Base-by-base conservation (phyloP, 35 echinoderm and acorn worm species). In the Apostichopus japonicus region DNA sequence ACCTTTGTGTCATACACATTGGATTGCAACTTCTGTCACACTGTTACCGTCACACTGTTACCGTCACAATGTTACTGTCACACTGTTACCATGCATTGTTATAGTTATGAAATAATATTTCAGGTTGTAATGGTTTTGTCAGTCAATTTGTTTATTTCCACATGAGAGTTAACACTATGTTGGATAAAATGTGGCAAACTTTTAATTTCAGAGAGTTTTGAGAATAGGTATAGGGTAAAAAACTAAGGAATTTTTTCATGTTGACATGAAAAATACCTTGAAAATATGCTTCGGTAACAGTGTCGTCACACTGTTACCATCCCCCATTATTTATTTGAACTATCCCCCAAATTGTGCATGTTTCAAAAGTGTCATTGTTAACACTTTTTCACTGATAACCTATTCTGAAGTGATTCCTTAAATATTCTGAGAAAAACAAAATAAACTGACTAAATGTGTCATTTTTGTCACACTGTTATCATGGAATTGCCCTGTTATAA, bases 31-130 rank as follows among this genome's bases (percentile, higher is more conserved):
- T 78, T 79, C 77, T 25, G 24, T 79, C 23, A 79, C 77, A 79
- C 23, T 79, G 77, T 79, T 33, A 79, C 23, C n/a, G n/a, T n/a
- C n/a, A n/a, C n/a, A n/a, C n/a, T n/a, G n/a, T n/a, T n/a, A n/a
- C n/a, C n/a, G n/a, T n/a, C n/a, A n/a, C n/a, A n/a, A n/a, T n/a
- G n/a, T n/a, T n/a, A n/a, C n/a, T n/a, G n/a, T n/a, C n/a, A n/a
- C n/a, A n/a, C n/a, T n/a, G n/a, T n/a, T n/a, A n/a, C n/a, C n/a
- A n/a, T 24, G 6, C 22, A 79, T 79, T 79, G 77, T 5, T 25
- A 79, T 79, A 79, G 23, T 79, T 79, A 79, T 79, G 77, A 79
- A 24, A 53, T 27, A n/a, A 79, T 79, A 79, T 79, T 79, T n/a
- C 77, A 53, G 23, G 8, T 79, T 24, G n/a, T 27, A 79, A 79